Percentiles rank a stretch among this genome's conserved stretches.
These are phyloP conservation scores for Lasioglossum vierecki DNA, from an alignment of 2,888 invertebrate species.

Conservation along the genomic window DNA sequence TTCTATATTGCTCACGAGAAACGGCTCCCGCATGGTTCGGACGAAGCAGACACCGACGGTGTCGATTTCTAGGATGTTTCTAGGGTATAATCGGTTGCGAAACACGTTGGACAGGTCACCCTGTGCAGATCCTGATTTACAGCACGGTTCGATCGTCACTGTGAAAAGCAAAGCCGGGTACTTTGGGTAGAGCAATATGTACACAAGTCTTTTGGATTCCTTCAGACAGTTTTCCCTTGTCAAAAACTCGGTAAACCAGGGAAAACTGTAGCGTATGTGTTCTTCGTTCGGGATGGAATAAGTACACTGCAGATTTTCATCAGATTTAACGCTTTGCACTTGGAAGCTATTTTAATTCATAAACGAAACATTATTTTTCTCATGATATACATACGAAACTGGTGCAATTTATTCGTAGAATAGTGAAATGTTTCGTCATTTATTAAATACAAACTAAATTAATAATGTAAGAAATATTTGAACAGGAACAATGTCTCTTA, in stretches of 20 bases:
- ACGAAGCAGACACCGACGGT: slow-evolving; percentile 54
- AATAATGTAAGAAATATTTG: background rate
- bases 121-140: slow-evolving; percentile 47
- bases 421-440: no score
- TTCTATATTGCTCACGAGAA: slow-evolving; percentile 42
- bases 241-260: background rate
- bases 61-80: slow-evolving; percentile 60
- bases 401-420: no score
- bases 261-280: background rate
- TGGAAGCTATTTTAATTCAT: no score
- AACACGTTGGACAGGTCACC: slow-evolving; percentile 42
- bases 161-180: no score
- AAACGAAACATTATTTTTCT: no score
- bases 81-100: slow-evolving; percentile 49
- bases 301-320: background rate
- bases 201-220: background rate
- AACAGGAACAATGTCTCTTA: background rate
- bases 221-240: background rate
- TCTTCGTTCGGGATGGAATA: no score
- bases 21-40: slow-evolving; percentile 35
- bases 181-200: background rate
- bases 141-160: background rate
- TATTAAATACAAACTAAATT: no score
- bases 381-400: no score
- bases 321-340: no score